Evolutionary conservation across 2,113 vertebrate genomes (phyloP).

Genomic region (Nipponia nippon): DNA sequence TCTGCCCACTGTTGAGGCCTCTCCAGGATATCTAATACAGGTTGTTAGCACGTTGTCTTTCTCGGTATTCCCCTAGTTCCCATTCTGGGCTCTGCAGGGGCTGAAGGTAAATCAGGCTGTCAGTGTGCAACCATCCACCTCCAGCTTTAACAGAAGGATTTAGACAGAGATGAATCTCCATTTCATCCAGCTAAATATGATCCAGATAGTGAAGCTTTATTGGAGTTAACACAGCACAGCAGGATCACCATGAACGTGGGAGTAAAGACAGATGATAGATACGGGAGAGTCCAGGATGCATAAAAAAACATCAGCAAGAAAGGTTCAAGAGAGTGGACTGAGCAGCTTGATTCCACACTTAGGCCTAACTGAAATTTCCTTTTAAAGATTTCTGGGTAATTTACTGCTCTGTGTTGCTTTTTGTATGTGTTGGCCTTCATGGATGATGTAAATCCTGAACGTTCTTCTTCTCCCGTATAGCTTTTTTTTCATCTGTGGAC

Average conservation of each 20-base stretch:
- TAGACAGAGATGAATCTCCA: background rate
- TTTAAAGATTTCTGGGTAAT: background rate
- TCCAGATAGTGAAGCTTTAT: background rate
- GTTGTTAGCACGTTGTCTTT: background rate
- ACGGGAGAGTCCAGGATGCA: background rate
- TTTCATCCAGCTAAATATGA: background rate
- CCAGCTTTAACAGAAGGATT: background rate
- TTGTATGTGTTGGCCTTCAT: background rate
- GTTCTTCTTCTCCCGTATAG: background rate
- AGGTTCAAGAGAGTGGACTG: background rate
- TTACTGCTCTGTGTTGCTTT: conserved; percentile 34
- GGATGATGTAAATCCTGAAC: conserved; percentile 1
- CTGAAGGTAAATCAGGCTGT: conserved; percentile 24
- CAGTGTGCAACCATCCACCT: background rate
- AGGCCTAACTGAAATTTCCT: background rate
- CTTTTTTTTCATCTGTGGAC: background rate
- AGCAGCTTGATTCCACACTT: background rate
- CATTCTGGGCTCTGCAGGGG: background rate
- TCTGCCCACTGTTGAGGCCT: background rate
- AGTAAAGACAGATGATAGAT: background rate
- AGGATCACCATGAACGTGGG: background rate
- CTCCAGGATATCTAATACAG: background rate
- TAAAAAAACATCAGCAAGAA: background rate
- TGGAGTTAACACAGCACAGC: background rate
- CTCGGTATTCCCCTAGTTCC: background rate